Evolutionary conservation across 2,888 invertebrate genomes (phyloP), one percentile per base, ranked within the genome.

Genomic region (Thereva nobilitata): DNA sequence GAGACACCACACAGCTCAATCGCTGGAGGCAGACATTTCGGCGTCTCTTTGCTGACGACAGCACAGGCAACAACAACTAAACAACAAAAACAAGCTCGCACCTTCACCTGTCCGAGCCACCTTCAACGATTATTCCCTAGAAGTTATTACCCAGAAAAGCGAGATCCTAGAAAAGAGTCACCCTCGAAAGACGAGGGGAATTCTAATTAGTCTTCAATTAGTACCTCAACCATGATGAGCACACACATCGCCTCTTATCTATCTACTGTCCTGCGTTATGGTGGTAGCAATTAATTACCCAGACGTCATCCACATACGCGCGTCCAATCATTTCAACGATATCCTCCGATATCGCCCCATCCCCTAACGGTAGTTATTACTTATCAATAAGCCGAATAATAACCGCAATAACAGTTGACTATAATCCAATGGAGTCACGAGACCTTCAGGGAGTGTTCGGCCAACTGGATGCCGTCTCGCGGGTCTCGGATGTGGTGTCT

Each of bases 161-260:
- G 41, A 37, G 9, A 35, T 44, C 44, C 64, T 64, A 9, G 53
- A 41, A 53, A 64, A 61, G 53, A 53, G 35, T 44, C n/a, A 12
- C 45, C 52, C 45, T n/a, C 44, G 42, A 42, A 41, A 64, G 53
- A 41, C 12, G 64, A n/a, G 49, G 5, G 44, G 65, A 55, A 65
- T 65, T 65, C 41, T 50, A 65, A 65, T 65, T 65, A 65, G 56
- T 7, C 45, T 65, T 55, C 65, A 65, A 65, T 65, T 65, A 65
- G 65, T 45, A 40, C 49, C 56, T 34, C 56, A 56, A 56, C 54
- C 55, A 49, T 47, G 40, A 10, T 42, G 37, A 41, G n/a, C 44
- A 9, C 12, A 7, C 53, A 53, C 53, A 52, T 64, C 53, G 52
- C 34, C 41, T 42, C 42, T 37, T 8, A 53, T 37, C 35, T 49